Evolutionary conservation across 2,797 vertebrate genomes (phyloP).

Genomic region (Macrochelys suwanniensis): DNA sequence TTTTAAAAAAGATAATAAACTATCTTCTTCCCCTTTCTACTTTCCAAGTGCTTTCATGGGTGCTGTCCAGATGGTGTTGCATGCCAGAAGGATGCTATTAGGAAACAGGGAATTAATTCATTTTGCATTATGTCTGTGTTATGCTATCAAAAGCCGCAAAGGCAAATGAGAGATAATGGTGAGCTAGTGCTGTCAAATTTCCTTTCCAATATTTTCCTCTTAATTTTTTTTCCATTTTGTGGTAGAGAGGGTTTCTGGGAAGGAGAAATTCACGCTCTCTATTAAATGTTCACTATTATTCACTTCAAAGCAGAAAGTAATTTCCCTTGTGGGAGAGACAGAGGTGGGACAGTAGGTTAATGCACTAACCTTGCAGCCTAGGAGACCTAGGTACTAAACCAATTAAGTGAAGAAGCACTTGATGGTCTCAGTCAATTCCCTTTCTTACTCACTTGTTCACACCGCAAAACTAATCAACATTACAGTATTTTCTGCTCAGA

Average conservation of each 20-base stretch:
- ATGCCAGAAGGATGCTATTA: background rate
- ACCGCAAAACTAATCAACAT: background rate
- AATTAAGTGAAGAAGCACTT: background rate
- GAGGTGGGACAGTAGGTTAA: background rate
- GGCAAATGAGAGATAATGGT: slow-evolving; percentile 27
- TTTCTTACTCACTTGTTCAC: background rate
- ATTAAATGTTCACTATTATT: background rate
- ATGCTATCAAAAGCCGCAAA: slow-evolving; percentile 16
- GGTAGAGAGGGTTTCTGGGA: background rate
- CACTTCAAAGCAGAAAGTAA: slow-evolving; percentile 15
- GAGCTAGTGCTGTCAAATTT: background rate
- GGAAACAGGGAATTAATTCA: slow-evolving; percentile 22
- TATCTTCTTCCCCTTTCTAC: background rate
- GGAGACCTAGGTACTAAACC: background rate
- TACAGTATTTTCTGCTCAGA: background rate
- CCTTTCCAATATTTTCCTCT: slow-evolving; percentile 7
- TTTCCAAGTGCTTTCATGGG: background rate
- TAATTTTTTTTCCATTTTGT: slow-evolving; percentile 19
- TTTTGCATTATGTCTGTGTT: background rate
- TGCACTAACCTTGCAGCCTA: background rate
- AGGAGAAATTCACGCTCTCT: slow-evolving; percentile 5
- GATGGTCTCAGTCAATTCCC: background rate
- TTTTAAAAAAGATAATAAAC: background rate
- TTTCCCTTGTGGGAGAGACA: background rate
- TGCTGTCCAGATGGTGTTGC: background rate